Conservation (phyloP, 2,888 invertebrate genomes). For the Hofmannophila pseudospretella region DNA sequence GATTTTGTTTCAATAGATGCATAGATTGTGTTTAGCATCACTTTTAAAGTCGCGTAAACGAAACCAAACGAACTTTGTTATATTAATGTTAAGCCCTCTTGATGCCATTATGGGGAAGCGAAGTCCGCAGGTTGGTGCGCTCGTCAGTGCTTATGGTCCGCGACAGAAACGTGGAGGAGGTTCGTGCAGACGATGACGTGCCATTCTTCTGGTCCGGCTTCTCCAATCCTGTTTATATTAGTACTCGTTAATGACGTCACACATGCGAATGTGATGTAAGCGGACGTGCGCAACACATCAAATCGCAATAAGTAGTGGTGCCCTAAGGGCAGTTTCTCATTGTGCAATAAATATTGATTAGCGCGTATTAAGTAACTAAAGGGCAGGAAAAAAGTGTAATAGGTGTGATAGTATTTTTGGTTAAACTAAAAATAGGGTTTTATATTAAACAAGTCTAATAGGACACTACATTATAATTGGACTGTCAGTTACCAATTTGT, state of each 20-base stretch:
- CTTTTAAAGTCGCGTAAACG: not conserved
- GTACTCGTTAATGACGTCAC: slow-evolving; percentile 35
- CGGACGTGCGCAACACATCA: slow-evolving; percentile 10
- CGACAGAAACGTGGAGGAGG: slow-evolving; percentile 66
- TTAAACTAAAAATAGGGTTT: not conserved
- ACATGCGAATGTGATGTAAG: slow-evolving; percentile 6
- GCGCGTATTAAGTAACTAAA: not conserved
- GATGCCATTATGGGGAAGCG: slow-evolving; percentile 37
- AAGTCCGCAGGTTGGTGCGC: slow-evolving; percentile 45
- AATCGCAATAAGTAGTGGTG: slow-evolving; percentile 4
- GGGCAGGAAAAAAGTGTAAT: not conserved
- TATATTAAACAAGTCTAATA: not conserved
- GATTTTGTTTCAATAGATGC: too few relatives aligned
- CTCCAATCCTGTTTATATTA: slow-evolving; percentile 66
- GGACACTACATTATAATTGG: not conserved
- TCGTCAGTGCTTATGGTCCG: slow-evolving; percentile 65
- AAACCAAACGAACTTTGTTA: not conserved
- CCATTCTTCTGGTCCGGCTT: slow-evolving; percentile 63
- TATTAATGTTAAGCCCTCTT: slow-evolving; percentile 2
- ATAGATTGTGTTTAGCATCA: not conserved
- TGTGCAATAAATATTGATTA: not conserved
- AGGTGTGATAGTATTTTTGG: not conserved
- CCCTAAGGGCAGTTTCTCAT: not conserved
- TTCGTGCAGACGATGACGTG: slow-evolving; percentile 51
- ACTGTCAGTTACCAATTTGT: not conserved